Evolutionary conservation across 2,113 vertebrate species (phyloP).

Genomic region (Ammodramus savannarum): DNA sequence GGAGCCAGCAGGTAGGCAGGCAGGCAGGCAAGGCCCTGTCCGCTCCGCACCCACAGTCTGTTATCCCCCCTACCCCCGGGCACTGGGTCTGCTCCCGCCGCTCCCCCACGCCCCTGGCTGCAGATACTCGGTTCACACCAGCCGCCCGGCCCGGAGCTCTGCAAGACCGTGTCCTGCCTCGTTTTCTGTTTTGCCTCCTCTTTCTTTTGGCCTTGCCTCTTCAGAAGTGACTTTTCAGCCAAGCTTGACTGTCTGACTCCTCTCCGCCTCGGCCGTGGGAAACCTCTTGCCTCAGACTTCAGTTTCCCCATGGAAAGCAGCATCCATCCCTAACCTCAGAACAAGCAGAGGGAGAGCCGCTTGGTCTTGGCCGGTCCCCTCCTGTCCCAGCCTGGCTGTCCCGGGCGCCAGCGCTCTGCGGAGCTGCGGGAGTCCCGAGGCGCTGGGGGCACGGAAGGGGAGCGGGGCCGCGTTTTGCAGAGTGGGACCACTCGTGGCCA

Average conservation of each 20-base stretch:
- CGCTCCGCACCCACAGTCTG: not conserved
- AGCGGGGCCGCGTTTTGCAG: fast-evolving
- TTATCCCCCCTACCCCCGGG: not conserved
- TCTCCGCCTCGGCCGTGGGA: fast-evolving
- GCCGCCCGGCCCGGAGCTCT: not conserved
- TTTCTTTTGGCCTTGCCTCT: not conserved
- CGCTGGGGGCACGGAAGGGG: not conserved
- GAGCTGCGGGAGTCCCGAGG: not conserved
- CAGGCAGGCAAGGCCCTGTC: not conserved
- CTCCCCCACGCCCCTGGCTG: fast-evolving
- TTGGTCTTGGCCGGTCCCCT: not conserved
- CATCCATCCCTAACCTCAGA: not conserved
- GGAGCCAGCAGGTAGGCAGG: not conserved
- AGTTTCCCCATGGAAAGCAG: not conserved
- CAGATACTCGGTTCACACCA: fast-evolving
- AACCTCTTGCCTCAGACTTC: not conserved
- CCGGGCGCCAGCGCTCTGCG: fast-evolving
- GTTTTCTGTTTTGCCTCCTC: not conserved
- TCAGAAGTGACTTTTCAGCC: not conserved
- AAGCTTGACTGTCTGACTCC: not conserved
- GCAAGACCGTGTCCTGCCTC: too few species aligned
- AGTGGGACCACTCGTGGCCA: not conserved
- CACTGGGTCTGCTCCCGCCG: fast-evolving
- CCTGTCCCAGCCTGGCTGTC: not conserved
- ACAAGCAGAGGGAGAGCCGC: fast-evolving